A percentile compares a stretch with the other conserved stretches of the same genome.
These are phyloP conservation scores for Ailuropoda melanoleuca DNA, from an alignment of 2,113 vertebrate species.

Conservation along the genomic window DNA sequence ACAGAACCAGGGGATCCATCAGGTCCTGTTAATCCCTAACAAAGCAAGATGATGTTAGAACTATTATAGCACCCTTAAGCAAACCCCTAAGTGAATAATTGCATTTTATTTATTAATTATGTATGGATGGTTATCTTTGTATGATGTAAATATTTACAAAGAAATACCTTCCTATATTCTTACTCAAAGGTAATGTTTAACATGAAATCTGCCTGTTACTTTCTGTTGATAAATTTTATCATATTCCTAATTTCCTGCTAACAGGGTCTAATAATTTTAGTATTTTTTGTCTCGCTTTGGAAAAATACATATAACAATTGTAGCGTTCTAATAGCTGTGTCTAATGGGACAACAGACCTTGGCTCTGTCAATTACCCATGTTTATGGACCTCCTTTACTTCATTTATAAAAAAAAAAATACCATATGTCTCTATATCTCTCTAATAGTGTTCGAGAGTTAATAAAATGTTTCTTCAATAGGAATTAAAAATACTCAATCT, in stretches of 20 bases:
- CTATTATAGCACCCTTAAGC: background rate
- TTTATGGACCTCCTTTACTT: background rate
- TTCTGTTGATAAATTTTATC: slow-evolving; percentile 16
- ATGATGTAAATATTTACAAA: slow-evolving; percentile 5
- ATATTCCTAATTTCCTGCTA: background rate
- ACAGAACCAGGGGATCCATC: slow-evolving; percentile 90
- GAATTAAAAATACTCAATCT: slow-evolving; percentile 31
- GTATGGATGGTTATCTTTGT: background rate
- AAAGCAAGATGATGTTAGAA: slow-evolving; percentile 68
- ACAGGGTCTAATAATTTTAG: background rate
- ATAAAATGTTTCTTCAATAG: slow-evolving; percentile 13
- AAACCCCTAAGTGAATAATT: background rate
- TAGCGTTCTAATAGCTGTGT: background rate
- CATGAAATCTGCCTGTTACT: background rate
- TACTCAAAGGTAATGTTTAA: slow-evolving; percentile 12
- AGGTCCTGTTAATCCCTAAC: slow-evolving; percentile 94
- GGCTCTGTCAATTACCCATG: background rate
- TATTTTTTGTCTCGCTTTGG: background rate
- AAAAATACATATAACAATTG: background rate
- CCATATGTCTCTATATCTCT: background rate
- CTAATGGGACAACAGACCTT: background rate
- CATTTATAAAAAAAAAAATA: slow-evolving; percentile 40
- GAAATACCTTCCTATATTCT: background rate
- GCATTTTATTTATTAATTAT: background rate
- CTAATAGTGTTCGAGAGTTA: background rate